Conservation (phyloP, 2,888 invertebrate species). For the Hypselothyrea guttata region DNA sequence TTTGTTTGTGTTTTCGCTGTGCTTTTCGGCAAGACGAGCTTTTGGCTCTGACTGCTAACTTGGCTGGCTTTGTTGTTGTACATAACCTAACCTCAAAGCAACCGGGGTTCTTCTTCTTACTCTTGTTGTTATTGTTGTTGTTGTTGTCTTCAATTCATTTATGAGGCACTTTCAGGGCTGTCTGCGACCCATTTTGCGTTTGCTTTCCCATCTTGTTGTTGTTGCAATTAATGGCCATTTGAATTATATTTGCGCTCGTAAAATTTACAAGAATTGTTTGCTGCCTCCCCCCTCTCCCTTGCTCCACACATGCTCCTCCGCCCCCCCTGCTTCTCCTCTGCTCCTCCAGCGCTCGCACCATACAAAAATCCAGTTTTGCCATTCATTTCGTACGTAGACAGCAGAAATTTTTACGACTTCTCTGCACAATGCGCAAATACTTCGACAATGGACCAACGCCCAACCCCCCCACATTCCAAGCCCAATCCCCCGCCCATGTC, state of each 20-base stretch:
- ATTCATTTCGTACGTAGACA: constrained; percentile 64
- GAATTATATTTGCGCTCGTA: constrained; percentile 81
- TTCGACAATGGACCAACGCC: constrained; percentile 67
- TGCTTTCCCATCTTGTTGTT: constrained; percentile 51
- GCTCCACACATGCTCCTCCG: too few relatives aligned
- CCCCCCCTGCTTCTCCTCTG: constrained; percentile 1
- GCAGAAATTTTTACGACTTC: constrained; percentile 78
- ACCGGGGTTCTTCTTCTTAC: constrained; percentile 4
- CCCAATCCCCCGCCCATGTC: constrained; percentile 8
- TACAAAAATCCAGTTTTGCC: constrained; percentile 41
- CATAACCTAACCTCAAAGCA: constrained; percentile 48
- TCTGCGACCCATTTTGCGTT: constrained; percentile 68
- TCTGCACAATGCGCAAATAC: constrained; percentile 75
- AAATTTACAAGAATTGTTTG: constrained; percentile 79
- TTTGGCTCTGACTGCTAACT: constrained; percentile 40
- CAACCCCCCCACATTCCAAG: constrained; percentile 35
- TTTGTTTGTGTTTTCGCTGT: constrained; percentile 28
- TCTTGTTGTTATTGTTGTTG: constrained; percentile 9
- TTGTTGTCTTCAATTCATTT: constrained; percentile 67
- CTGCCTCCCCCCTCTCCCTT: constrained; percentile 35
- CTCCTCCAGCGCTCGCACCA: constrained; percentile 13
- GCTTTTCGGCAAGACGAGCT: constrained; percentile 42
- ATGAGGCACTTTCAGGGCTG: constrained; percentile 67
- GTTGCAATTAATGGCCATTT: constrained; percentile 80
- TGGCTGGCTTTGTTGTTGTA: constrained; percentile 39